These are phyloP conservation scores for Plecturocebus donacophilus DNA, from an alignment of 2,113 vertebrate genomes.

Conservation along the genomic window DNA sequence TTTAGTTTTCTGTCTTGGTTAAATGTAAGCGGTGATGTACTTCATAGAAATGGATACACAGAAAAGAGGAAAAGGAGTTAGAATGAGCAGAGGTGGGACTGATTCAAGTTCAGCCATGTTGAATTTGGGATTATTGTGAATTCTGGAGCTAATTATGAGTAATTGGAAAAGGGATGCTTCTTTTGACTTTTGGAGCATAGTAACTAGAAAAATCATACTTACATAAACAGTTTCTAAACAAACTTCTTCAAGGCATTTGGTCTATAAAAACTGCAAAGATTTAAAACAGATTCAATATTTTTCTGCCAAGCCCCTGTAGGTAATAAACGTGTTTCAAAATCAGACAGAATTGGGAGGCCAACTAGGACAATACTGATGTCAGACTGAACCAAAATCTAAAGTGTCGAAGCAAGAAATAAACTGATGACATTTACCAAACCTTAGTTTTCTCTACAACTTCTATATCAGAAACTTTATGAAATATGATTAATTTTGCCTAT, in stretches of 20 bases:
- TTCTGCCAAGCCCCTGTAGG: not conserved
- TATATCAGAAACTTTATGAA: not conserved
- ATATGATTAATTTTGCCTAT: not conserved
- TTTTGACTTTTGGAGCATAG: slow-evolving; percentile 50
- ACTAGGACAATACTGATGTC: not conserved
- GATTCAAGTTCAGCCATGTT: slow-evolving; percentile 11
- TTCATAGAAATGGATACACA: not conserved
- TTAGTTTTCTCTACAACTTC: not conserved
- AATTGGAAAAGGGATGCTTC: slow-evolving; percentile 42
- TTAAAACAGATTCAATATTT: slow-evolving; percentile 57
- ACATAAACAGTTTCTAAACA: slow-evolving; percentile 43
- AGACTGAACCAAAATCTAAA: slow-evolving; percentile 19
- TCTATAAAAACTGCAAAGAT: slow-evolving; percentile 49
- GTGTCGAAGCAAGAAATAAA: not conserved
- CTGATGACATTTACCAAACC: not conserved
- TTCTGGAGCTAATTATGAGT: slow-evolving; percentile 62
- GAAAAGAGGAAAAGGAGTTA: not conserved
- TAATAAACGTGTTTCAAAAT: slow-evolving; percentile 42
- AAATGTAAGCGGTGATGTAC: not conserved
- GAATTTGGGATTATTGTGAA: slow-evolving; percentile 42
- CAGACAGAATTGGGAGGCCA: slow-evolving; percentile 16
- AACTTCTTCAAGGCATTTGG: slow-evolving; percentile 49
- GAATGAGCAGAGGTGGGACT: not conserved
- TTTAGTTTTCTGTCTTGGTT: not conserved
- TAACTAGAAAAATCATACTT: slow-evolving; percentile 57